Percentiles rank a stretch among this genome's conserved stretches.
Conservation (phyloP, 1,140 invertebrate species). For the Hycleus phaleratus region DNA sequence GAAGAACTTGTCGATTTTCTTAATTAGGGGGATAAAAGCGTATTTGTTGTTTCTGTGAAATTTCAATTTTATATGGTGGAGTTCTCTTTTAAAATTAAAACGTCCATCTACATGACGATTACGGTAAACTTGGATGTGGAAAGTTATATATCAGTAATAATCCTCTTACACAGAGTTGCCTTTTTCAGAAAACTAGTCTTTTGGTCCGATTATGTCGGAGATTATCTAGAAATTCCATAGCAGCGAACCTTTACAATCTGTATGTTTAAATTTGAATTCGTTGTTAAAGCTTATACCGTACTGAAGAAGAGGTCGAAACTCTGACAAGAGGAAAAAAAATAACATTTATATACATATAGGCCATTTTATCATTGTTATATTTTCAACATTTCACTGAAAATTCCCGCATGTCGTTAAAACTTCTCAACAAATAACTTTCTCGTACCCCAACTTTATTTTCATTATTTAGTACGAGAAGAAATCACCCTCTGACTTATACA, state of each 20-base stretch:
- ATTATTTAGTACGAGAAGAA: constrained; percentile 23
- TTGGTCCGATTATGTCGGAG: constrained; percentile 26
- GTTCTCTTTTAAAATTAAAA: constrained; percentile 22
- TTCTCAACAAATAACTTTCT: constrained; percentile 21
- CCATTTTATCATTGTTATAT: neutral
- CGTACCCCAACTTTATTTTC: constrained; percentile 25
- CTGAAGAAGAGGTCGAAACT: no score
- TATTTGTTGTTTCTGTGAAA: no score
- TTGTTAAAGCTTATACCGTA: no score
- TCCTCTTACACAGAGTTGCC: constrained; percentile 33
- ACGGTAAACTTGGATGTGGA: constrained; percentile 20
- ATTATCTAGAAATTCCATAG: constrained; percentile 20
- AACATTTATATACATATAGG: neutral
- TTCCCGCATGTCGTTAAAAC: constrained; percentile 20
- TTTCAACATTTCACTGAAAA: constrained; percentile 7
- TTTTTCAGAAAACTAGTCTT: constrained; percentile 28
- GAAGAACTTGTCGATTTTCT: no score
- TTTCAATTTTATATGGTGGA: constrained; percentile 20
- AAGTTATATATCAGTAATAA: constrained; percentile 32
- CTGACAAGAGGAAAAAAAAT: no score
- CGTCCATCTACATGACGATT: constrained; percentile 18
- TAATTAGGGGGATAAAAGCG: no score
- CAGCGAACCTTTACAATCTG: constrained; percentile 18
- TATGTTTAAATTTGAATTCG: constrained; percentile 22
- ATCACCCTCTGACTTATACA: constrained; percentile 16